Conservation (phyloP, 2,888 invertebrate genomes). For the Pheosia gnoma region DNA sequence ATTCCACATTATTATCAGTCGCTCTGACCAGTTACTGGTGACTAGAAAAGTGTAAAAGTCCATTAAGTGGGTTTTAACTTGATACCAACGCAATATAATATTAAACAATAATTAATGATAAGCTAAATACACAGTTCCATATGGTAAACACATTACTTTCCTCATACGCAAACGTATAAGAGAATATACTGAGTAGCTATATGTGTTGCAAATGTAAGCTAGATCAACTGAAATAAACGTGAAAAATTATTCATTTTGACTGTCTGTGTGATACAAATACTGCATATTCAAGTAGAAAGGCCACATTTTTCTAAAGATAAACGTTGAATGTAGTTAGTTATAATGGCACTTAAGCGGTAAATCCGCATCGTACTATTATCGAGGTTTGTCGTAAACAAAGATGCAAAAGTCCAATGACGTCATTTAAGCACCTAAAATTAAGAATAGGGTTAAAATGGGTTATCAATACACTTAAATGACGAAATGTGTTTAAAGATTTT, state of each 20-base stretch:
- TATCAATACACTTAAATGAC: slow-evolving; percentile 24
- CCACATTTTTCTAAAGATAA: background rate
- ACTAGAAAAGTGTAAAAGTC: no score
- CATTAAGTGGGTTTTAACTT: no score
- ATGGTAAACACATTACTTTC: no score
- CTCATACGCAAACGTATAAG: no score
- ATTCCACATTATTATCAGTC: slow-evolving; percentile 19
- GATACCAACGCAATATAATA: no score
- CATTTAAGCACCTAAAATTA: slow-evolving; percentile 10
- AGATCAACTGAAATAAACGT: no score
- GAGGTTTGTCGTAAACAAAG: background rate
- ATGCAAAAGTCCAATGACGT: background rate
- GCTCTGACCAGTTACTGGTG: background rate
- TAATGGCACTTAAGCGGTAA: background rate
- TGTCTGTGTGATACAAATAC: no score
- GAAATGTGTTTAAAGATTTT: slow-evolving; percentile 5
- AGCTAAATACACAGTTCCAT: background rate
- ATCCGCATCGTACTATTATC: background rate
- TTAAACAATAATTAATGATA: background rate
- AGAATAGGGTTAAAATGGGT: slow-evolving; percentile 30
- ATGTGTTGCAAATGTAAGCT: no score
- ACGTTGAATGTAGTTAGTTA: background rate
- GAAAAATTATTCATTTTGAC: no score
- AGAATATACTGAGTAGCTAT: no score
- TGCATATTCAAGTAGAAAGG: no score